Evolutionary conservation across 2,113 vertebrate genomes (phyloP), one percentile per base, ranked within the genome.

Genomic region (Nesoenas mayeri): DNA sequence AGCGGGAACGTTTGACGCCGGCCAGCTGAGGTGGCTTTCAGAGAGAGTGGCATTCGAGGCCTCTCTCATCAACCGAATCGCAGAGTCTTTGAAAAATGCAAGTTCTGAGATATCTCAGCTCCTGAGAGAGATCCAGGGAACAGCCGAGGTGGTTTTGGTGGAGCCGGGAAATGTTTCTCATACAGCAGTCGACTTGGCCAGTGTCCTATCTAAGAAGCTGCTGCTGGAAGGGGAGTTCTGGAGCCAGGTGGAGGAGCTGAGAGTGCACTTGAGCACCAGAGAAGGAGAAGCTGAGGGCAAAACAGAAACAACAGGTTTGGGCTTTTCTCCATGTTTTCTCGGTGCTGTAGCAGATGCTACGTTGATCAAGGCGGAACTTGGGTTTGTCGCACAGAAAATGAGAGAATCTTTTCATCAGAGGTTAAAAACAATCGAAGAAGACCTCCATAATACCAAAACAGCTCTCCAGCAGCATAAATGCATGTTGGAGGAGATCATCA

Each of bases 31-130:
- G 26, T 94, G 98, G 60, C 98, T 99, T 88, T 98, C 99, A 40
- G 98, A 98, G 91, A 99, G 98, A 15, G 97, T 99, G 69, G 97
- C 98, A 7, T 99, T 99, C 91, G 99, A 99, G 95, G 99, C 99
- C 5, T 94, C 98, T 5, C 97, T 99, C 93, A 98, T 99, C 78
- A 98, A 97, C 94, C 99, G 98, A 57, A 99, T 99, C 97, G 98
- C 99, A 9, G 98, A 98, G 79, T 98, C 99, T 54, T 86, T 99
- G 72, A 98, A 98, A 92, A 98, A 97, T 9, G 97, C 98, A 0
- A 98, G 98, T 31, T 98, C 98, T 3, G 98, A 99, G 83, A 95
- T 99, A 80, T 96, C 98, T 3, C 97, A 91, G 57, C 89, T 98
- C 70, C 98, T 99, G 47, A 91, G 88, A 11, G 98, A 99, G 81